phyloP scores from a whole-genome alignment of 2,113 vertebrate genomes.

The human region DNA sequence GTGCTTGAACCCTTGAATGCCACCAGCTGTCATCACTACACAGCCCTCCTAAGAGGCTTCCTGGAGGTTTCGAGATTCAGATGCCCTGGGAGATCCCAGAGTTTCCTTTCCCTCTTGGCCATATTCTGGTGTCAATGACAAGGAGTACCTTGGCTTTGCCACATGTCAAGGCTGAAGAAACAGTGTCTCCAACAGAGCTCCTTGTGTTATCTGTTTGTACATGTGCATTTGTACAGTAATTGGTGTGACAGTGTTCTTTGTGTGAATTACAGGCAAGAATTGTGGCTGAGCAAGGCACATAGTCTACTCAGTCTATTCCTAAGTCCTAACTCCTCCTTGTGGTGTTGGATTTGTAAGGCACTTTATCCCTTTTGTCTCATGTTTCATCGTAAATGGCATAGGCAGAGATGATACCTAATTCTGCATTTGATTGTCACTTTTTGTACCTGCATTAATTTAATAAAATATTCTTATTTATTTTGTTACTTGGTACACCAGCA shows the following conservation, averaged over 20 bases:
- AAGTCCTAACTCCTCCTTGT: background rate
- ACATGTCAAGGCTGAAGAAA: background rate
- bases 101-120: background rate
- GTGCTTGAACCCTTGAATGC: background rate
- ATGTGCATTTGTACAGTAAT: background rate
- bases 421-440: slow-evolving; percentile 13
- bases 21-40: background rate
- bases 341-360: slow-evolving; percentile 42
- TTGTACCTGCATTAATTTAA: slow-evolving; percentile 67
- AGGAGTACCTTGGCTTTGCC: slow-evolving; percentile 19
- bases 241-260: background rate
- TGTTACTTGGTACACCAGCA: background rate
- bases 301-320: background rate
- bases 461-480: slow-evolving; percentile 73
- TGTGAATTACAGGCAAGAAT: background rate
- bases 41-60: background rate
- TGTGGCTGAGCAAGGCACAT: background rate
- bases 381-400: slow-evolving; percentile 15
- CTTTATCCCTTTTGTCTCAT: slow-evolving; percentile 59
- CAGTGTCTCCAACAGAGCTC: background rate
- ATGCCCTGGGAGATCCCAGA: background rate
- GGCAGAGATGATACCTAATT: background rate
- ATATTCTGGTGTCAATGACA: background rate
- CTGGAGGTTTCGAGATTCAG: background rate
- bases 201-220: background rate